These are phyloP conservation scores for Halcyon smyrnensis DNA, from an alignment of 2,797 vertebrate genomes.

Conservation along the genomic window DNA sequence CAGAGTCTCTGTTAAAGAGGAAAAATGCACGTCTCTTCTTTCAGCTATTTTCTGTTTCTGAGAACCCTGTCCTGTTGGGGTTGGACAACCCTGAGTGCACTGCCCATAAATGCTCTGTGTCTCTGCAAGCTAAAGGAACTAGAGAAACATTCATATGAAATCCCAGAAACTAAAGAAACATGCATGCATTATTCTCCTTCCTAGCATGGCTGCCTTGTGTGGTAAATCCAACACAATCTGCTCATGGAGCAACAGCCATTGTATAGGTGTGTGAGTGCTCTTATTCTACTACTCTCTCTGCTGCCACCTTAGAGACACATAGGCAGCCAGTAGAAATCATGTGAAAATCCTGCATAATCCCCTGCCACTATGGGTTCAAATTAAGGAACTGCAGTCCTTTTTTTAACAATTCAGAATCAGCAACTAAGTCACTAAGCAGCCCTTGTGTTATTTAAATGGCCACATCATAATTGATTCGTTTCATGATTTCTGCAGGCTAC, in stretches of 20 bases:
- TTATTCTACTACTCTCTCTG: neutral
- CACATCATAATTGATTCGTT: neutral
- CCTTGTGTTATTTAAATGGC: neutral
- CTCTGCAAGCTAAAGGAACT: neutral
- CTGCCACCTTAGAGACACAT: neutral
- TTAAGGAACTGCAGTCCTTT: neutral
- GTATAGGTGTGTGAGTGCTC: neutral
- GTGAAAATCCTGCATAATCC: neutral
- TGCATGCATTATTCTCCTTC: neutral
- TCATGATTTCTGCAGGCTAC: neutral
- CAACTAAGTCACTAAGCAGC: neutral
- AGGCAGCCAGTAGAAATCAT: neutral
- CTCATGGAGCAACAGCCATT: neutral
- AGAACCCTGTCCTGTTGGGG: neutral
- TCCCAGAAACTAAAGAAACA: neutral
- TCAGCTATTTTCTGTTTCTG: neutral
- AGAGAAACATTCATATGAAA: neutral
- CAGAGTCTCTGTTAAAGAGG: neutral
- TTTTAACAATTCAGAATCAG: slow-evolving; percentile 5
- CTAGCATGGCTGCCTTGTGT: neutral
- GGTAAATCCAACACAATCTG: neutral
- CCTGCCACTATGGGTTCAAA: neutral
- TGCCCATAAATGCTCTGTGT: neutral
- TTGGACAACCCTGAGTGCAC: neutral
- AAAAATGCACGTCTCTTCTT: neutral